Evolutionary conservation across 2,888 invertebrate genomes (phyloP).

Genomic region (Idaea dimidiata): DNA sequence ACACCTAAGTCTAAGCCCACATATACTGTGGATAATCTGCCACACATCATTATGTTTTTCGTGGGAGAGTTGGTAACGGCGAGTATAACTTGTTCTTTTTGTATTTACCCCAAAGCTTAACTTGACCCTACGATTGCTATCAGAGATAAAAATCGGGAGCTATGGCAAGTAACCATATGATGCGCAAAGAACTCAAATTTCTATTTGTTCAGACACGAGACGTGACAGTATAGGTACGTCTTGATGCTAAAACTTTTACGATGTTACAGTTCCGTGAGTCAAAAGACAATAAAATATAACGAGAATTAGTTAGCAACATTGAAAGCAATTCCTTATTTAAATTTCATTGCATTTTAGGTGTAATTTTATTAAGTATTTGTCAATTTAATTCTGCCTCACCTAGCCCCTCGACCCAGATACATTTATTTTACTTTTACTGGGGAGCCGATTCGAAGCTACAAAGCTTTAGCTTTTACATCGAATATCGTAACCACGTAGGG

Average conservation of each 20-base stretch:
- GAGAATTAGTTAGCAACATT: neutral
- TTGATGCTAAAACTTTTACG: neutral
- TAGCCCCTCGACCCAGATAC: constrained; percentile 34
- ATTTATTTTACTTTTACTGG: constrained; percentile 17
- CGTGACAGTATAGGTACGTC: neutral
- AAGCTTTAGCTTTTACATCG: neutral
- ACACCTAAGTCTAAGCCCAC: neutral
- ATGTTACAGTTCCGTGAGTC: neutral
- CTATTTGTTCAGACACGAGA: neutral
- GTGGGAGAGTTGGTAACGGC: too few relatives aligned
- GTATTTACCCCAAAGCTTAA: too few relatives aligned
- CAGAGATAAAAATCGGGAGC: too few relatives aligned
- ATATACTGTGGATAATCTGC: too few relatives aligned
- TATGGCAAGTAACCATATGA: too few relatives aligned
- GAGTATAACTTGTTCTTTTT: too few relatives aligned
- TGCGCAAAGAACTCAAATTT: too few relatives aligned
- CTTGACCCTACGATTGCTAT: too few relatives aligned
- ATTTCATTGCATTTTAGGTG: neutral
- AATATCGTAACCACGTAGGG: constrained; percentile 19
- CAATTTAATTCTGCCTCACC: constrained; percentile 31
- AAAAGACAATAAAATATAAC: neutral
- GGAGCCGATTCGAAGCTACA: neutral
- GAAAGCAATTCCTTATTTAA: neutral
- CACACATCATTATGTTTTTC: too few relatives aligned
- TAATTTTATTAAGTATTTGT: constrained; percentile 4